These are phyloP conservation scores for Sturnira hondurensis DNA, from an alignment of 2,113 vertebrate species.

Conservation along the genomic window DNA sequence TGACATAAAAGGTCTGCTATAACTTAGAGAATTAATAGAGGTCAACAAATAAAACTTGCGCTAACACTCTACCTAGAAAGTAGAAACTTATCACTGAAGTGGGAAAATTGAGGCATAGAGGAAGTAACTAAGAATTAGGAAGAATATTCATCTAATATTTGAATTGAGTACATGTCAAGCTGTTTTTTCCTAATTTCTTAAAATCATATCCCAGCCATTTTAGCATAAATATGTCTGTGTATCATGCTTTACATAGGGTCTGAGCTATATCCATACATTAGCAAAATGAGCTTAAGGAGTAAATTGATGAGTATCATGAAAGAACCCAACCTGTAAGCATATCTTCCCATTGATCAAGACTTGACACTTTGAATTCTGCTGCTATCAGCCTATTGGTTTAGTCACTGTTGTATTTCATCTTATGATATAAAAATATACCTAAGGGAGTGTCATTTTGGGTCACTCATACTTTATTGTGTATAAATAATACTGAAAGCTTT, in stretches of 20 bases:
- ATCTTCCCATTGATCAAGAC: conserved; percentile 21
- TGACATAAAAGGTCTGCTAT: neutral
- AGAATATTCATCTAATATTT: neutral
- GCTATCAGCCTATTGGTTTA: conserved; percentile 8
- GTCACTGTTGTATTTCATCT: conserved; percentile 42
- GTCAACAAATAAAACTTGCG: neutral
- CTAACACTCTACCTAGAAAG: neutral
- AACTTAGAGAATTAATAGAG: neutral
- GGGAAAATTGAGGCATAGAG: neutral
- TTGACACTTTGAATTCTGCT: conserved; percentile 27
- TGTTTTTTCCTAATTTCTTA: neutral
- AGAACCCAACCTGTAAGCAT: conserved; percentile 1
- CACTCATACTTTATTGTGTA: neutral
- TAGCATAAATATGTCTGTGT: neutral
- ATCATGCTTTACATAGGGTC: neutral
- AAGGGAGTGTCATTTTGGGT: neutral
- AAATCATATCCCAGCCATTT: neutral
- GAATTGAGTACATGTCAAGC: neutral
- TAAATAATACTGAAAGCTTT: conserved; percentile 28
- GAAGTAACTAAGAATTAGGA: neutral
- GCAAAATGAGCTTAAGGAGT: neutral
- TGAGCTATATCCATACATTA: neutral
- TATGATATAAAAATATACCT: conserved; percentile 37
- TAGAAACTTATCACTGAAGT: neutral
- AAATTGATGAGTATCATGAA: neutral